Evolutionary conservation across 1,140 invertebrate genomes (phyloP).

Genomic region (Temnothorax curvispinosus): DNA sequence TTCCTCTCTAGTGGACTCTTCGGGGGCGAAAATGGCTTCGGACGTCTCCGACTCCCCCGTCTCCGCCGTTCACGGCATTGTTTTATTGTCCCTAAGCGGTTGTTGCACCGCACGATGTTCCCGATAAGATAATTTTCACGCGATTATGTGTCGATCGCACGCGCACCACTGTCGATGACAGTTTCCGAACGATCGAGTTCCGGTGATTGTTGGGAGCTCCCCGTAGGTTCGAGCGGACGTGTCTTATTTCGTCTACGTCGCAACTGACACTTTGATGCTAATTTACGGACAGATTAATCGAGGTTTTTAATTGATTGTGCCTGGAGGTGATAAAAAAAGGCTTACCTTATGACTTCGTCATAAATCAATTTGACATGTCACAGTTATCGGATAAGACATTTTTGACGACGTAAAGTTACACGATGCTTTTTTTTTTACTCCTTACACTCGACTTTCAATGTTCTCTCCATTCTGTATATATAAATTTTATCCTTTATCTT

Average conservation of each 20-base stretch:
- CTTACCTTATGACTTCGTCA: neutral
- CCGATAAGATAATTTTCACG: conserved; percentile 36
- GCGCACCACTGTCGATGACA: neutral
- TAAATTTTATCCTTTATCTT: neutral
- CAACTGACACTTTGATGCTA: neutral
- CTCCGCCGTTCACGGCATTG: neutral
- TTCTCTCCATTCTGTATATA: neutral
- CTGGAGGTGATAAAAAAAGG: too few species aligned
- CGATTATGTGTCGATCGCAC: neutral
- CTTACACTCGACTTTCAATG: neutral
- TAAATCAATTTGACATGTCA: neutral
- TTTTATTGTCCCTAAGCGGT: conserved; percentile 41
- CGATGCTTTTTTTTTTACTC: neutral
- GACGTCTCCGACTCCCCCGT: neutral
- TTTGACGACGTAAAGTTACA: neutral
- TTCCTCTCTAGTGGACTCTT: conserved; percentile 65
- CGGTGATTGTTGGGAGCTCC: neutral
- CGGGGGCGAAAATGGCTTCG: conserved; percentile 69
- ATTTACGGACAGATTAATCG: neutral
- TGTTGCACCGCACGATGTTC: conserved; percentile 24
- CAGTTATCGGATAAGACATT: neutral
- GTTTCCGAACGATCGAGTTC: neutral
- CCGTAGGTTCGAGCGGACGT: neutral
- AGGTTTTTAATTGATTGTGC: neutral
- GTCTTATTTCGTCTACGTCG: neutral